These are phyloP conservation scores for Cryptosula pallasiana DNA, from an alignment of 2,888 invertebrate species.

Conservation along the genomic window DNA sequence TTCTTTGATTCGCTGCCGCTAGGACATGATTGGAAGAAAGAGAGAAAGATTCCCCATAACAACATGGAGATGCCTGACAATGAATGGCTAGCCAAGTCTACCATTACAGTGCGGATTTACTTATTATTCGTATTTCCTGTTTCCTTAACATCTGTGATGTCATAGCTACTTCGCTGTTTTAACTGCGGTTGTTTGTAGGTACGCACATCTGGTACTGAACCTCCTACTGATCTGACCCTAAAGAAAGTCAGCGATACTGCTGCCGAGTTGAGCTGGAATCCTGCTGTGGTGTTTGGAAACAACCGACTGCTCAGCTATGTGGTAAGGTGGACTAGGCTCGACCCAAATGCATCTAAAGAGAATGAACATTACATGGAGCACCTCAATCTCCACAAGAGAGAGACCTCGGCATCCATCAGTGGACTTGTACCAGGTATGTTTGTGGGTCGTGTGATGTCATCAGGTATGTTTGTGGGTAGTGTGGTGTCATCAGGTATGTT, in stretches of 20 bases:
- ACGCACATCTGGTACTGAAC: constrained; percentile 49
- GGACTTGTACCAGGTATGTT: constrained; percentile 12
- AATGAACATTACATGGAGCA: constrained; percentile 23
- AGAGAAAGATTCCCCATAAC: constrained; percentile 40
- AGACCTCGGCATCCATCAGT: constrained; percentile 17
- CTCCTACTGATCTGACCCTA: constrained; percentile 38
- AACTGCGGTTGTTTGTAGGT: constrained; percentile 7
- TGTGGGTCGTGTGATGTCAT: no score
- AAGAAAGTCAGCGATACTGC: constrained; percentile 39
- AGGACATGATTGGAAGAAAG: constrained; percentile 38
- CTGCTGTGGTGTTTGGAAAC: constrained; percentile 49
- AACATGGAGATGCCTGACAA: constrained; percentile 39
- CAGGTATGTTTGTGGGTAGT: no score
- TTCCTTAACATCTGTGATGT: no score
- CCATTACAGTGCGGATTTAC: constrained; percentile 35
- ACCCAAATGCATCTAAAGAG: constrained; percentile 24
- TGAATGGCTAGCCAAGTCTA: constrained; percentile 48
- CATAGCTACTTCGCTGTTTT: no score
- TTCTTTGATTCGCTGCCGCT: constrained; percentile 50
- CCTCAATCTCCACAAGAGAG: constrained; percentile 24
- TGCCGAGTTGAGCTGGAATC: constrained; percentile 45
- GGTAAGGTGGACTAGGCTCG: constrained; percentile 49
- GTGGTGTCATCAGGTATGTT: no score
- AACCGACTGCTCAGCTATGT: constrained; percentile 48
- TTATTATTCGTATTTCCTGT: no score